phyloP scores from a whole-genome alignment of 2,113 vertebrate species.

The Gallinago media region DNA sequence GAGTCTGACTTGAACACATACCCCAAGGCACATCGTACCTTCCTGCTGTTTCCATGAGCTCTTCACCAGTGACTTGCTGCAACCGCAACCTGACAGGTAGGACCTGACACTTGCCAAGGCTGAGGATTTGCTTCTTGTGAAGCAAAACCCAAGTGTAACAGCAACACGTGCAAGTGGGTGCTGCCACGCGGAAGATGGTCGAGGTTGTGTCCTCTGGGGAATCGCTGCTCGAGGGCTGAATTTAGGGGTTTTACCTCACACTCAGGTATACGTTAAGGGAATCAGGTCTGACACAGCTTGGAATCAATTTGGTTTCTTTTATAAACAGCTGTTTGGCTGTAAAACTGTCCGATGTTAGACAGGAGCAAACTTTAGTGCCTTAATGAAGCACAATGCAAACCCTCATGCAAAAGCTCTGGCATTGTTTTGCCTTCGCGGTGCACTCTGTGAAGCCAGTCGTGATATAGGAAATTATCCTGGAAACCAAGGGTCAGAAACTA shows the following conservation, averaged over 20 bases:
- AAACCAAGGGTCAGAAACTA: not conserved
- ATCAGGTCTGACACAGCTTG: accelerated
- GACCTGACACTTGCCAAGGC: not conserved
- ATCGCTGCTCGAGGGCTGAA: not conserved
- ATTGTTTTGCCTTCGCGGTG: not conserved
- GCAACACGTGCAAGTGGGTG: not conserved
- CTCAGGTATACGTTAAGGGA: not conserved
- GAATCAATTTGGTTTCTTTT: not conserved
- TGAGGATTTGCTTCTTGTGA: not conserved
- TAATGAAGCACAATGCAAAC: not conserved
- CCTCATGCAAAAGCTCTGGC: not conserved
- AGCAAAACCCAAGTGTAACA: not conserved
- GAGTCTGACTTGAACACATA: not conserved
- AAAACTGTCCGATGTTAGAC: not conserved
- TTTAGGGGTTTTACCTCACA: not conserved
- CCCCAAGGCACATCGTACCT: not conserved
- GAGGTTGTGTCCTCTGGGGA: not conserved
- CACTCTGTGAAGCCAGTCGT: not conserved
- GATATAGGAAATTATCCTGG: not conserved
- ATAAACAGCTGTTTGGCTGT: not conserved
- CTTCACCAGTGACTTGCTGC: not conserved
- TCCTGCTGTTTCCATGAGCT: accelerated
- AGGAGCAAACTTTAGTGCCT: not conserved
- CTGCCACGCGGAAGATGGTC: accelerated
- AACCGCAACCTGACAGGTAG: not conserved